Evolutionary conservation across 2,888 invertebrate genomes (phyloP).

Genomic region (Argyra leucocephala): DNA sequence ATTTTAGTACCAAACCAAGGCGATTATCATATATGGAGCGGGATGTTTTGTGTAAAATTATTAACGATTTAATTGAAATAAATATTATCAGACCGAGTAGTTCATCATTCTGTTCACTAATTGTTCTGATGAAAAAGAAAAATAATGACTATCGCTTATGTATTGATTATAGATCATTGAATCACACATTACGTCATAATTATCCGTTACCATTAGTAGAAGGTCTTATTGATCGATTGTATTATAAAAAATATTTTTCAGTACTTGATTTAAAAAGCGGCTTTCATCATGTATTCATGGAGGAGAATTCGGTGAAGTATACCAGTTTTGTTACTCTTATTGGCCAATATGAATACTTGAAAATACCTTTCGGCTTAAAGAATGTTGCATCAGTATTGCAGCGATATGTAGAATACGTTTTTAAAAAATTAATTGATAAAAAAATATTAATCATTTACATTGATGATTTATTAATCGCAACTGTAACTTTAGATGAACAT

Average conservation of each 20-base stretch:
- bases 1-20: too few species aligned
- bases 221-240: constrained; percentile 17
- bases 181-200: constrained; percentile 22
- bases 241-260: constrained; percentile 23
- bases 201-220: constrained; percentile 19
- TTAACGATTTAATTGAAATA: constrained; percentile 12
- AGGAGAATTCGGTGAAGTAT: constrained; percentile 23
- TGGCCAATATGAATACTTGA: constrained; percentile 10
- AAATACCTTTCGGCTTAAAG: constrained; percentile 23
- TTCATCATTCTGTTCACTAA: constrained; percentile 22
- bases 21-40: too few species aligned
- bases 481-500: constrained; percentile 7
- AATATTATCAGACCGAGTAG: constrained; percentile 17
- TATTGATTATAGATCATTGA: constrained; percentile 22
- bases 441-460: too few species aligned
- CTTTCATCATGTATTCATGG: constrained; percentile 24
- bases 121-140: constrained; percentile 23
- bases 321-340: constrained; percentile 16
- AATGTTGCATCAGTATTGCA: constrained; percentile 23
- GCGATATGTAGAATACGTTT: constrained; percentile 21
- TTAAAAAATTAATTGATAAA: constrained; percentile 7
- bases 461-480: constrained; percentile 15
- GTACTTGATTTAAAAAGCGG: constrained; percentile 24
- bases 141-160: constrained; percentile 20
- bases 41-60: too few species aligned